A percentile compares a stretch with the other conserved stretches of the same genome.
phyloP scores from a whole-genome alignment of 1,140 invertebrate species.

The Ceratitis capitata region DNA sequence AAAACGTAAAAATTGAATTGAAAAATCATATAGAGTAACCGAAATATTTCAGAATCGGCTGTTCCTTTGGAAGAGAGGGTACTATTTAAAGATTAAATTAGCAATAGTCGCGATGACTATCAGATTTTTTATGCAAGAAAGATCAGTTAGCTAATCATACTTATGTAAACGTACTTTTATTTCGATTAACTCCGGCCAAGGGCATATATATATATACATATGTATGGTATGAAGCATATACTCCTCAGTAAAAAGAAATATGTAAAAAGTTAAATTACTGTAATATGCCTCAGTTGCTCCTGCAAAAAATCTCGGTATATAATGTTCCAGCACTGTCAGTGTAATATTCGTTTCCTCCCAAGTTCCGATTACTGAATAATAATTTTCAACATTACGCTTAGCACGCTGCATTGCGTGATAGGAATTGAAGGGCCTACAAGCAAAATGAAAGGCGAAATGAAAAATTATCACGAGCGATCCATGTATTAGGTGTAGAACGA shows the following conservation, averaged over 20 bases:
- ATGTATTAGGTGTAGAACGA: too few species aligned
- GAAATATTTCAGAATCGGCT: too few species aligned
- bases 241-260: too few species aligned
- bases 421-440: constrained; percentile 81
- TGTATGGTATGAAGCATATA: neutral
- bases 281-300: constrained; percentile 70
- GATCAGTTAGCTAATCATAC: too few species aligned
- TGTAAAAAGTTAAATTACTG: constrained; percentile 37
- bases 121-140: too few species aligned
- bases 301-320: constrained; percentile 83
- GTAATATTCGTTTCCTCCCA: constrained; percentile 88
- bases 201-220: neutral
- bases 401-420: constrained; percentile 81
- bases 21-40: too few species aligned
- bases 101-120: too few species aligned
- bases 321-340: constrained; percentile 82
- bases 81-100: too few species aligned
- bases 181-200: too few species aligned
- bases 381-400: constrained; percentile 82
- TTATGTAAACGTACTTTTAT: neutral
- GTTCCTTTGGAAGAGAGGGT: too few species aligned
- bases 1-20: too few species aligned
- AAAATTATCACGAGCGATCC: too few species aligned
- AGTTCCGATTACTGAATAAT: constrained; percentile 89
- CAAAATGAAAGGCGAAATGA: neutral